These are phyloP conservation scores for Diorhabda sublineata DNA, from an alignment of 1,140 invertebrate species.

Conservation along the genomic window DNA sequence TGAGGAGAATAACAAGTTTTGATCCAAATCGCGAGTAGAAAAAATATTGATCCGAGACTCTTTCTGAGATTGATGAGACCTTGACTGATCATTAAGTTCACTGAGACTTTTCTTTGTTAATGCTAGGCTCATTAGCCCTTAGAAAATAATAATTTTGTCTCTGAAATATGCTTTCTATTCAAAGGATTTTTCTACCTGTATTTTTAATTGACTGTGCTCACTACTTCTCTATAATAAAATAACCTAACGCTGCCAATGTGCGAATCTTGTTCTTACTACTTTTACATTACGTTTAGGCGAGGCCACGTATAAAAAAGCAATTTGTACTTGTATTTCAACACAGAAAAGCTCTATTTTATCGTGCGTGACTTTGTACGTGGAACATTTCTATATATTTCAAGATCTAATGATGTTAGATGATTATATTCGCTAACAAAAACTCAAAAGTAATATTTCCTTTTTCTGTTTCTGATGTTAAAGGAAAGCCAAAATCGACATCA, in stretches of 20 bases:
- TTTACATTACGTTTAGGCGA: slow-evolving; percentile 28
- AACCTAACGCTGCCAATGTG: neutral
- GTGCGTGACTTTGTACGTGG: slow-evolving; percentile 11
- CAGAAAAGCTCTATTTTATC: slow-evolving; percentile 9
- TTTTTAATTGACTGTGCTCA: too few species aligned
- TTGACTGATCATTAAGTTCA: too few species aligned
- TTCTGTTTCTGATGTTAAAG: neutral
- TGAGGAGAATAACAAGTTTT: too few species aligned
- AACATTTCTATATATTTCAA: slow-evolving; percentile 7
- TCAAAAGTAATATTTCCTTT: slow-evolving; percentile 1
- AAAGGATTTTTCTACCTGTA: too few species aligned
- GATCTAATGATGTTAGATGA: slow-evolving; percentile 10
- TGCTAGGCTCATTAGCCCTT: too few species aligned
- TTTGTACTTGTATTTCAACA: slow-evolving; percentile 29
- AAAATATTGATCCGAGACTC: too few species aligned
- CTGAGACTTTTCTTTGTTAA: too few species aligned
- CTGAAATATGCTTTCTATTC: too few species aligned
- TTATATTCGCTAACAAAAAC: slow-evolving; percentile 1
- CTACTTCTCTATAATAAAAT: neutral
- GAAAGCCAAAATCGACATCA: too few species aligned
- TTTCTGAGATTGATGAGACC: too few species aligned
- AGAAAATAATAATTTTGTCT: too few species aligned
- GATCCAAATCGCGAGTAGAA: too few species aligned
- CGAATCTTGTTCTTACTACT: slow-evolving; percentile 17
- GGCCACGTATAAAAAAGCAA: slow-evolving; percentile 28